Evolutionary conservation across 2,797 vertebrate species (phyloP).

Genomic region (Phaenicophaeus curvirostris): DNA sequence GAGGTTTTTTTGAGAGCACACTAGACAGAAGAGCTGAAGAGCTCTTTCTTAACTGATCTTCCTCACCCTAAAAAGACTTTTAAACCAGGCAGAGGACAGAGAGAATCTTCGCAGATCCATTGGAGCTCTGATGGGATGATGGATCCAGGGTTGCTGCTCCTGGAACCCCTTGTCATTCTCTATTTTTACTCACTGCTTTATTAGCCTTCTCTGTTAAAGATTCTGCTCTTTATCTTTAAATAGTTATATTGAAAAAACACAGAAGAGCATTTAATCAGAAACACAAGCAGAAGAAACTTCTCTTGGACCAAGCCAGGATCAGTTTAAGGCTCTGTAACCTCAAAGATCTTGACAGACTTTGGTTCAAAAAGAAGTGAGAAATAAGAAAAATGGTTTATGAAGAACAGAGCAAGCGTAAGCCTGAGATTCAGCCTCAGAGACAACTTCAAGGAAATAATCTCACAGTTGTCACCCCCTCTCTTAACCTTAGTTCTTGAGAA

Average conservation of each 20-base stretch:
- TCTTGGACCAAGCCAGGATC: neutral
- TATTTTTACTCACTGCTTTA: neutral
- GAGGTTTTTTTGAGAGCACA: neutral
- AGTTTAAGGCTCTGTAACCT: neutral
- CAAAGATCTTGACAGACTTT: neutral
- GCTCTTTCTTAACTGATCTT: neutral
- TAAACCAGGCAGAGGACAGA: neutral
- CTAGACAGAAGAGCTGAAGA: neutral
- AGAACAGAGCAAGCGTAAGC: neutral
- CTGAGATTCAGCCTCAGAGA: neutral
- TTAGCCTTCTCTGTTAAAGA: neutral
- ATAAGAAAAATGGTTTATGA: neutral
- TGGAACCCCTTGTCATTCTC: neutral
- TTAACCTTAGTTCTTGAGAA: neutral
- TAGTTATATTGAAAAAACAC: neutral
- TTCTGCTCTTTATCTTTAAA: neutral
- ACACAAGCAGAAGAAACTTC: neutral
- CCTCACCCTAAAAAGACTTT: neutral
- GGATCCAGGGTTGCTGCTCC: neutral
- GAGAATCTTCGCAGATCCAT: neutral
- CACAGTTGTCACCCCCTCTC: neutral
- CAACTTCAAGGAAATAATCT: neutral
- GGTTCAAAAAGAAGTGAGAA: neutral
- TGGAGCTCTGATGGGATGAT: neutral
- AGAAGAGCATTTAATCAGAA: neutral